Evolutionary conservation across 2,113 vertebrate genomes (phyloP).

Genomic region (Megaceryle maxima): DNA sequence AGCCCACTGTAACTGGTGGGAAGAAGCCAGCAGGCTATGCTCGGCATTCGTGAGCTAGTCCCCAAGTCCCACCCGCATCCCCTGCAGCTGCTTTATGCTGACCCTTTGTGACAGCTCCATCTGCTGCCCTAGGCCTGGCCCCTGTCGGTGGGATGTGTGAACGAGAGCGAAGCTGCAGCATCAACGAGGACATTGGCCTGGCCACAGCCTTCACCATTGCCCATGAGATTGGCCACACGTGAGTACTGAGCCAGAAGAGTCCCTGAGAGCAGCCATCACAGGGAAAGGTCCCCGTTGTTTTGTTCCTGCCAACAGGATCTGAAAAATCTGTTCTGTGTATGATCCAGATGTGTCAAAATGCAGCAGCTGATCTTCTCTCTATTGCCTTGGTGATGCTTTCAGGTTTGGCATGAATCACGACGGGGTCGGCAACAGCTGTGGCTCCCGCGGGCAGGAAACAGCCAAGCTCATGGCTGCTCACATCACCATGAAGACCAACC

Average conservation of each 20-base stretch:
- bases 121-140: constrained; percentile 83
- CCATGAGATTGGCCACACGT: constrained; percentile 99
- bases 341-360: rapidly evolving
- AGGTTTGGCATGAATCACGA: constrained; percentile 99
- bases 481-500: constrained; percentile 99
- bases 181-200: constrained; percentile 97
- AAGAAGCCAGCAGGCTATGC: neutral
- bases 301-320: neutral
- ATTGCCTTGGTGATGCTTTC: neutral
- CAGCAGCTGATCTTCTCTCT: neutral
- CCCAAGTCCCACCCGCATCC: rapidly evolving
- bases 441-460: constrained; percentile 91
- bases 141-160: constrained; percentile 98
- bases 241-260: constrained; percentile 43
- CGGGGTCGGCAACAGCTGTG: constrained; percentile 92
- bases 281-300: neutral
- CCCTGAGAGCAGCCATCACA: rapidly evolving
- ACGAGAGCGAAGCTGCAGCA: constrained; percentile 95
- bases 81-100: neutral
- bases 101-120: neutral
- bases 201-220: constrained; percentile 98
- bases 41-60: rapidly evolving
- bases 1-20: too few species aligned
- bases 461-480: constrained; percentile 99
- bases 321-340: rapidly evolving